Evolutionary conservation across 2,797 vertebrate genomes (phyloP).

Genomic region (Sebastes iracundus): DNA sequence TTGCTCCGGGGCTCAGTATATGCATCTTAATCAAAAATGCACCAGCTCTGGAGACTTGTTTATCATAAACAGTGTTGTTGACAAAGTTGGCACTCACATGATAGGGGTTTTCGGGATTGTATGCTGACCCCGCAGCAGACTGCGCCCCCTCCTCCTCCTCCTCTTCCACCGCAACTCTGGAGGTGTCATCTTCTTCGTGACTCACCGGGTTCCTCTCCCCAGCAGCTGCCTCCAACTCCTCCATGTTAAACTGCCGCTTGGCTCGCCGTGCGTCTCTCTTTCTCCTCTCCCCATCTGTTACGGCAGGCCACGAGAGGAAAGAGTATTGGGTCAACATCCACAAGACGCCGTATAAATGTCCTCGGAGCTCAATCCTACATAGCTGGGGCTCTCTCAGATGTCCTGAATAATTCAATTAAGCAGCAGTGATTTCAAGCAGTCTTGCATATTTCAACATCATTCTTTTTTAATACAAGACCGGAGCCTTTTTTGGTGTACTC

Average conservation of each 20-base stretch:
- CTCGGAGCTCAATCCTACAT: constrained; percentile 75
- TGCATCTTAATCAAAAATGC: constrained; percentile 55
- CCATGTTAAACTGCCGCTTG: constrained; percentile 78
- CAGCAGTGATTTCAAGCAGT: constrained; percentile 76
- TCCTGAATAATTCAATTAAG: constrained; percentile 79
- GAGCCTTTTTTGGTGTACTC: constrained; percentile 56
- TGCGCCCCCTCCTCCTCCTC: constrained; percentile 69
- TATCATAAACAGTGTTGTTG: constrained; percentile 36
- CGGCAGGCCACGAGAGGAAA: constrained; percentile 67
- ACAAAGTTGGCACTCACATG: constrained; percentile 82
- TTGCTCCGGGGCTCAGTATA: constrained; percentile 42
- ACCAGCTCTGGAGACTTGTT: constrained; percentile 38
- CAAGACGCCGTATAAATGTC: constrained; percentile 68
- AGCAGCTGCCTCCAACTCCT: constrained; percentile 73
- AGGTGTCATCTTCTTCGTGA: constrained; percentile 63
- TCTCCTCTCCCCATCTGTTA: constrained; percentile 86
- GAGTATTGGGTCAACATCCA: constrained; percentile 80
- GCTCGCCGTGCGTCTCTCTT: constrained; percentile 84
- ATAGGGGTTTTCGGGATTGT: constrained; percentile 93
- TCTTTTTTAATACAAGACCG: constrained; percentile 72
- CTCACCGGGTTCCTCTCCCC: constrained; percentile 68
- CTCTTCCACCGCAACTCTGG: constrained; percentile 69
- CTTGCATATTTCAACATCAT: constrained; percentile 79
- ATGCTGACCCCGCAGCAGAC: constrained; percentile 69
- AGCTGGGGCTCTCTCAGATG: constrained; percentile 63